Percentiles rank a stretch among this genome's conserved stretches.
Conservation (phyloP, 2,797 vertebrate species). For the Capromys pilorides region DNA sequence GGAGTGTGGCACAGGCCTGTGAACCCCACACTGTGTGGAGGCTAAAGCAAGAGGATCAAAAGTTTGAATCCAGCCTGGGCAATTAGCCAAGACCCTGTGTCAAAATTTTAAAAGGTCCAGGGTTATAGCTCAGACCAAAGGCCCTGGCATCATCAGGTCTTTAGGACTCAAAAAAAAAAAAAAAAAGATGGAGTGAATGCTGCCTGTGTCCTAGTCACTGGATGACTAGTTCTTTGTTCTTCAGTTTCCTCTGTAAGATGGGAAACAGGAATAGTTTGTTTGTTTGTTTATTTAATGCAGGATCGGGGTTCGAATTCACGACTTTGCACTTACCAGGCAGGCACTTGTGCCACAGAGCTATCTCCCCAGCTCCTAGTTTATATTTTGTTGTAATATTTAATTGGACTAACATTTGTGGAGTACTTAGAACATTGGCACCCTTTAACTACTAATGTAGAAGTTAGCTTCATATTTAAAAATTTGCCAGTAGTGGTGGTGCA, state of each 20-base stretch:
- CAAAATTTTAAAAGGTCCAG: neutral
- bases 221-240: neutral
- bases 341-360: no score
- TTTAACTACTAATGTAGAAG: neutral
- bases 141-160: neutral
- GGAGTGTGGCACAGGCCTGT: neutral
- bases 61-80: neutral
- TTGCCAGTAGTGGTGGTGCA: neutral
- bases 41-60: neutral
- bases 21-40: neutral
- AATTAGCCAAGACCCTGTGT: neutral
- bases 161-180: neutral
- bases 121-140: neutral
- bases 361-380: no score
- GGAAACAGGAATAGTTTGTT: neutral
- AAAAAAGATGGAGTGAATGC: neutral
- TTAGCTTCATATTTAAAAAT: neutral
- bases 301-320: no score
- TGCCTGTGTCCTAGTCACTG: neutral
- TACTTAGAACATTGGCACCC: neutral
- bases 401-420: conserved; percentile 14
- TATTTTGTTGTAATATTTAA: conserved; percentile 12
- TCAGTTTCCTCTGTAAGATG: conserved; percentile 1
- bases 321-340: no score
- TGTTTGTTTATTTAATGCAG: no score